Conservation (phyloP, 2,113 vertebrate genomes). For the Nothoprocta perdicaria region DNA sequence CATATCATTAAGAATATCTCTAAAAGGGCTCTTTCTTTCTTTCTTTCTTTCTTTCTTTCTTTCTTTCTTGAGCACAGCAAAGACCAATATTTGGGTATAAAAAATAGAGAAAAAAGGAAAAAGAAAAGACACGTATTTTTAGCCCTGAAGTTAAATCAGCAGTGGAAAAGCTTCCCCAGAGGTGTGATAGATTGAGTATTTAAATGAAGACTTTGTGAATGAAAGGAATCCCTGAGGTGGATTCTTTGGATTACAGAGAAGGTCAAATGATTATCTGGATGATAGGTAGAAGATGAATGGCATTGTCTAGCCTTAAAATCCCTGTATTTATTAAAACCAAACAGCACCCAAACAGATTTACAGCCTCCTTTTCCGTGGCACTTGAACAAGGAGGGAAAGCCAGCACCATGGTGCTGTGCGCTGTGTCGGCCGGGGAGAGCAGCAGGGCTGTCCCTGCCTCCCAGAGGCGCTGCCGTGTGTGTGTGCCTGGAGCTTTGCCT, state of each 20-base stretch:
- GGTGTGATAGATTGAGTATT: slow-evolving; percentile 6
- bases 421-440: not conserved
- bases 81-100: not conserved
- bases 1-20: not conserved
- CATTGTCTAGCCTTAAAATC: slow-evolving; percentile 4
- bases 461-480: not conserved
- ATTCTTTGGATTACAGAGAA: not conserved
- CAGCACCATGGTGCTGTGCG: accelerated
- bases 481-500: not conserved
- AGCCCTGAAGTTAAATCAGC: not conserved
- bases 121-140: not conserved
- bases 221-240: not conserved
- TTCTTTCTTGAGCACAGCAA: not conserved
- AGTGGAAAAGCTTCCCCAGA: not conserved
- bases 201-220: slow-evolving; percentile 15
- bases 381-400: not conserved
- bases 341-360: slow-evolving; percentile 2
- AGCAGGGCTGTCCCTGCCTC: not conserved
- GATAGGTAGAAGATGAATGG: not conserved
- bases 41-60: not conserved
- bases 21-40: not conserved
- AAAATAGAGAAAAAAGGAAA: not conserved
- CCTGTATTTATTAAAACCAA: slow-evolving; percentile 27
- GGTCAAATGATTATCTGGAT: slow-evolving; percentile 19
- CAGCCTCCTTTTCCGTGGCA: not conserved